Base-by-base conservation (phyloP, 2,113 vertebrate species). In the Epinephelus moara region DNA sequence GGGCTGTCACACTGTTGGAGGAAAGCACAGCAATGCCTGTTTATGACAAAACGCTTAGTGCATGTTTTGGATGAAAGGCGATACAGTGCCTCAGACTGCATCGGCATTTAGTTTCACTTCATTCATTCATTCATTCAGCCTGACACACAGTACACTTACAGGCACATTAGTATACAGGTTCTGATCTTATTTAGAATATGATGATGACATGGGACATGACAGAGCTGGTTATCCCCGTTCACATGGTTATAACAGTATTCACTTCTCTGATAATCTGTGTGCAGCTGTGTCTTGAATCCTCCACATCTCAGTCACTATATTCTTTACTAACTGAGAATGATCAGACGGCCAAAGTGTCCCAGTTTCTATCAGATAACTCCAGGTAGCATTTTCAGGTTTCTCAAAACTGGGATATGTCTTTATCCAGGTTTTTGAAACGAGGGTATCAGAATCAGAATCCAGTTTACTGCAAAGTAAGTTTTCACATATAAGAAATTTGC, bases 1-100 rank as follows among this genome's bases (percentile, higher is more conserved):
- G 96, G 75, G 96, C 92, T 37, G 96, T 93, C 84, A 97, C 97
- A 76, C 98, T 99, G 94, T 45, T 11, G 40, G 33, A 52, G 60
- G 42, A 62, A 73, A 72, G 78, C 15, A 59, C 3, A 87, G 11
- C 2, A 61, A n/a, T 21, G 62, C 4, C 42, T 49, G 0, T 52
- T 71, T 66, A 75, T 59, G 75, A 25, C 42, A 42, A 63, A 79
- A 67, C 27, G 30, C 57, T 23, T 12, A 33, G 59, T 9, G 37
- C 9, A 27, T 2, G 10, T 42, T 40, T 66, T 49, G 15, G 37
- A 63, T 27, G 18, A 62, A 30, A n/a, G 12, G 18, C 1, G 0
- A 52, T 18, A 57, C 7, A 59, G 19, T 6, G 27, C 8, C 6
- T 25, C 15, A 49, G 50, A 56, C 25, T 69, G 47, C 7, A 19